Evolutionary conservation across 2,888 invertebrate species (phyloP).

Genomic region (Gnatocerus cornutus): DNA sequence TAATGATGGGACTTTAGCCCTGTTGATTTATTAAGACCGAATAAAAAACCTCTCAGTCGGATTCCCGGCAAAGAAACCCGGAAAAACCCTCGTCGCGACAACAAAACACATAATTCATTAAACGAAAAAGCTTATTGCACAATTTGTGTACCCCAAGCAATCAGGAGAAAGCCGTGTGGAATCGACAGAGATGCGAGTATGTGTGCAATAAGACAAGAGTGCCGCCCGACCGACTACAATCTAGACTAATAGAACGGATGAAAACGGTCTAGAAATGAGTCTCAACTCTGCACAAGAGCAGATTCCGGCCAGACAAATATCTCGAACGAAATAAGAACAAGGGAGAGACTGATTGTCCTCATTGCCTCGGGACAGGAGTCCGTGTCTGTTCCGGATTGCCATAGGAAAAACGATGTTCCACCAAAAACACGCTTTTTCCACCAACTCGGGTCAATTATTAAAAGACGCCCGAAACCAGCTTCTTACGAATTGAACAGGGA

Average conservation of each 20-base stretch:
- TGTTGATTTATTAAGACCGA: constrained; percentile 9
- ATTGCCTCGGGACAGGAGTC: constrained; percentile 70
- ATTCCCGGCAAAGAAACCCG: constrained; percentile 9
- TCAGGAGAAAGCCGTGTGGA: constrained; percentile 52
- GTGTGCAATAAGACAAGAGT: constrained; percentile 54
- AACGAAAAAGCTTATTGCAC: constrained; percentile 58
- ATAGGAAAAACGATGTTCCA: constrained; percentile 61
- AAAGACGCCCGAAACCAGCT: constrained; percentile 26
- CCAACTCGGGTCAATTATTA: constrained; percentile 31
- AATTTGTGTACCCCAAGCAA: constrained; percentile 57
- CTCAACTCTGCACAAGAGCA: constrained; percentile 63
- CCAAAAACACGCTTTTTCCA: constrained; percentile 52
- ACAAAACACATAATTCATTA: constrained; percentile 57
- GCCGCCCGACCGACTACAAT: constrained; percentile 60
- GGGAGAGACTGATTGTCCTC: constrained; percentile 70
- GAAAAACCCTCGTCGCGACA: constrained; percentile 24
- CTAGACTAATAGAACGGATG: constrained; percentile 62
- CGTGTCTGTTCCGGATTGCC: constrained; percentile 66
- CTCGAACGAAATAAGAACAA: constrained; percentile 68
- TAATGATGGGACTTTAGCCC: background rate
- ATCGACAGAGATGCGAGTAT: constrained; percentile 35
- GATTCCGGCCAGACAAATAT: constrained; percentile 66
- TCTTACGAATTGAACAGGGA: constrained; percentile 36
- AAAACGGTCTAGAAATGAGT: constrained; percentile 64
- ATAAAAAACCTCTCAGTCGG: constrained; percentile 12